A percentile compares a stretch with the other conserved stretches of the same genome.
phyloP scores from a whole-genome alignment of 2,888 invertebrate genomes.

The Blastobasis lacticolella region DNA sequence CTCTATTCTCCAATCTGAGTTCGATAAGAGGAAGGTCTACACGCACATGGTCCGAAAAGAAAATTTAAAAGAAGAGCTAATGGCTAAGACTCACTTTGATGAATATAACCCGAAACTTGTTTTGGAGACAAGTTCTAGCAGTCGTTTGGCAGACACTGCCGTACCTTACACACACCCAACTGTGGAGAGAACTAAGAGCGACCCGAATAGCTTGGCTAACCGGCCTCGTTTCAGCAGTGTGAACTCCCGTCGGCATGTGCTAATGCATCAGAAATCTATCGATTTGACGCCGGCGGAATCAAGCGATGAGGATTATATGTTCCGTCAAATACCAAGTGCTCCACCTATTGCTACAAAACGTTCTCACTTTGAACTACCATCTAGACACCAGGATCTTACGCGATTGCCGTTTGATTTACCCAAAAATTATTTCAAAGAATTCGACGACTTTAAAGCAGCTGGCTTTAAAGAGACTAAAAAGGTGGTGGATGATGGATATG shows the following conservation, averaged over 20 bases:
- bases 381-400: constrained; percentile 71
- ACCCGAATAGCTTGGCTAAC: constrained; percentile 85
- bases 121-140: constrained; percentile 69
- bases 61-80: constrained; percentile 76
- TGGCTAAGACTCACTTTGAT: constrained; percentile 79
- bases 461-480: constrained; percentile 69
- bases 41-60: constrained; percentile 68
- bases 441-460: constrained; percentile 73
- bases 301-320: constrained; percentile 87
- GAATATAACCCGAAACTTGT: constrained; percentile 82
- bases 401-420: constrained; percentile 82
- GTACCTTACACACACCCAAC: constrained; percentile 79
- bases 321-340: constrained; percentile 83
- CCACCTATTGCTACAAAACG: constrained; percentile 81
- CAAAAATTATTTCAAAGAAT: constrained; percentile 82
- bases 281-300: constrained; percentile 89
- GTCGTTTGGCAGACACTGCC: constrained; percentile 64
- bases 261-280: constrained; percentile 91
- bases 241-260: constrained; percentile 82
- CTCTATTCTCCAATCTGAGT: constrained; percentile 75
- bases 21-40: constrained; percentile 69
- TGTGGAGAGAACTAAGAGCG: constrained; percentile 89
- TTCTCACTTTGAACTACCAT: constrained; percentile 80
- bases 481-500: constrained; percentile 72
- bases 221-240: constrained; percentile 82